Base-by-base conservation (phyloP, 1,140 invertebrate species). In the Tetramorium alpestre region DNA sequence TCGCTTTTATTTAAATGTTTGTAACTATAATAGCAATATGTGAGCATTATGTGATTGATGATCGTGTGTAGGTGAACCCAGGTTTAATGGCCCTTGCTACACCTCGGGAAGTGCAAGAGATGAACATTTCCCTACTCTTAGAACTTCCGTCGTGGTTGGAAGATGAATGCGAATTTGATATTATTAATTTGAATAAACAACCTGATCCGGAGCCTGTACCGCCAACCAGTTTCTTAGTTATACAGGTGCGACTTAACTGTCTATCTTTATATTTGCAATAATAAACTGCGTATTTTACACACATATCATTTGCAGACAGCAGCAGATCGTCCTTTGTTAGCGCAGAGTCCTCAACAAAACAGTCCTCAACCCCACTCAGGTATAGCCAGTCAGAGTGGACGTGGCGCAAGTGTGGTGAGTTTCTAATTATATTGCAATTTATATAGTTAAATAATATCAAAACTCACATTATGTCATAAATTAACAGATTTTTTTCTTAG, bases 161-260 rank as follows among this genome's bases (percentile, higher is more conserved):
- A 95, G 98, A 99, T 95, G 99, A 99, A 95, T 99, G 98, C 94
- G 99, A 99, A 96, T 98, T 99, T 93, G 99, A 99, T 95, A 97
- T 99, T 87, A 96, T 99, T 89, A 98, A 97, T 93, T 95, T 99
- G 41, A 97, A 97, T 92, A 98, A 98, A 96, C 98, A 97, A 91
- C 96, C 96, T 25, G 97, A 97, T 89, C 96, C 97, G 62, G 96
- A 98, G 91, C 96, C 96, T 44, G 96, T 96, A 85, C 96, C 96
- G 87, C 95, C 97, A 85, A 97, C 97, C 85, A 98, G 98, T 91
- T 99, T 99, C 95, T 96, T 99, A 92, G 98, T 99, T 70, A 98
- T 99, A 88, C 98, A 99, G 94, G 97, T 95, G 88, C 78, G 8
- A 2, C 33, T 67, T 22, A 80, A 58, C 1, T 11, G 22, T 22